A percentile compares a stretch with the other conserved stretches of the same genome.
These are phyloP conservation scores for Heptranchias perlo DNA, from an alignment of 2,113 vertebrate species.

Conservation along the genomic window DNA sequence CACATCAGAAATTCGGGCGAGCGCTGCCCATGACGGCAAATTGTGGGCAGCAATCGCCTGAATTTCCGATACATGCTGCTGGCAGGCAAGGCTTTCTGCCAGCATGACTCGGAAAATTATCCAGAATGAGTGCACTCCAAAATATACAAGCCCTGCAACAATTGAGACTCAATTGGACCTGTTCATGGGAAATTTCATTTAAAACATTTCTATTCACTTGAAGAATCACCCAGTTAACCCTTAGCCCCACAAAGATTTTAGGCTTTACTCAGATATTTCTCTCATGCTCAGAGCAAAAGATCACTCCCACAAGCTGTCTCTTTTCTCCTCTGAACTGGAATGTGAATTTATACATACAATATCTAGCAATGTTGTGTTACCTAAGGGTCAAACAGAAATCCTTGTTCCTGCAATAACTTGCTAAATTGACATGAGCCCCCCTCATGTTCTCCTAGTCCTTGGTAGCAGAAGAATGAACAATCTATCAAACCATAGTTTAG, in stretches of 20 bases:
- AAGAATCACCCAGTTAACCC: neutral
- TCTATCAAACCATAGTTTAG: neutral
- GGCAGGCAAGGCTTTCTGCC: neutral
- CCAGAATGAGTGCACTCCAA: neutral
- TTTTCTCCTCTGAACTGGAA: neutral
- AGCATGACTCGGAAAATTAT: neutral
- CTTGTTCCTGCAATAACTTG: neutral
- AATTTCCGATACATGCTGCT: neutral
- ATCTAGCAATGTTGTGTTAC: neutral
- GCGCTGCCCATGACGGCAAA: neutral
- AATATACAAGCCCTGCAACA: neutral
- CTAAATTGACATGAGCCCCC: neutral
- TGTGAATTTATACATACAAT: neutral
- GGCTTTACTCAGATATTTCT: neutral
- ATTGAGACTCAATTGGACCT: neutral
- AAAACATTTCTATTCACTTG: neutral
- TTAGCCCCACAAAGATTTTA: neutral
- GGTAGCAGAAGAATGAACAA: neutral
- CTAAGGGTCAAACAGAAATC: neutral
- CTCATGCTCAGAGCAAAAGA: neutral
- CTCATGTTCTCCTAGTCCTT: neutral
- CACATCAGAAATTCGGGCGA: neutral
- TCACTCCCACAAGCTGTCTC: neutral
- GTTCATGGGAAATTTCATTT: neutral
- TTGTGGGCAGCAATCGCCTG: neutral